phyloP scores from a whole-genome alignment of 2,113 vertebrate species.

The Callorhinus ursinus region DNA sequence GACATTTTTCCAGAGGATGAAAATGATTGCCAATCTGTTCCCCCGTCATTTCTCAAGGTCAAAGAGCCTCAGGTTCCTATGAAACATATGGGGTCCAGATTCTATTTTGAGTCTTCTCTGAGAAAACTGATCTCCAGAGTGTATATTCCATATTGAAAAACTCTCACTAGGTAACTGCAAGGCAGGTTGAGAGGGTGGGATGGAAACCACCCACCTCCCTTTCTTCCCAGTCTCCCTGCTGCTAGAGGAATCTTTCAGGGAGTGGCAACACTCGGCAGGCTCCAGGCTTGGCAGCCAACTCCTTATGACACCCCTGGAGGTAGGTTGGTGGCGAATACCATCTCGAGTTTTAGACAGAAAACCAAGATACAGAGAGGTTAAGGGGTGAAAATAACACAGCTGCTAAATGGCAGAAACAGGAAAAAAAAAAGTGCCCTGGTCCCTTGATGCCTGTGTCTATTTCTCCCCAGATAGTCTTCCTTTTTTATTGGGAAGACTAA shows the following conservation, averaged over 20 bases:
- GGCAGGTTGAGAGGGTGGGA: background rate
- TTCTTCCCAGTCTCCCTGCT: background rate
- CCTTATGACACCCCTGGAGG: slow-evolving; percentile 82
- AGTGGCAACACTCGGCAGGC: background rate
- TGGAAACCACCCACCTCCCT: background rate
- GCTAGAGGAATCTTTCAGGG: background rate
- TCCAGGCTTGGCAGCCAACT: background rate
- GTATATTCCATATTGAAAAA: background rate
- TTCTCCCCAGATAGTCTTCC: slow-evolving; percentile 65
- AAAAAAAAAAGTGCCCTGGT: slow-evolving; percentile 71
- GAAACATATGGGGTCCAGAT: background rate
- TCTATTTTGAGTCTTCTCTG: slow-evolving; percentile 26
- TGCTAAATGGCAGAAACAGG: slow-evolving; percentile 74
- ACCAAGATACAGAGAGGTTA: slow-evolving; percentile 77
- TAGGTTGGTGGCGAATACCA: slow-evolving; percentile 77
- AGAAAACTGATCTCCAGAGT: background rate
- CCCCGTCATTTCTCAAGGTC: background rate
- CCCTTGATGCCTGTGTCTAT: slow-evolving; percentile 69
- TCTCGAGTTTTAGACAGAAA: slow-evolving; percentile 79
- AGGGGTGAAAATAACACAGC: slow-evolving; percentile 60
- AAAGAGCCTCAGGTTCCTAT: slow-evolving; percentile 34
- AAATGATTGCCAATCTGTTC: background rate
- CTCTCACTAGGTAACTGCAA: background rate
- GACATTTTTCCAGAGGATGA: background rate
- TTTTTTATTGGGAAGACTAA: background rate